Evolutionary conservation across 1,140 invertebrate species (phyloP).

Genomic region (Camponotus floridanus): DNA sequence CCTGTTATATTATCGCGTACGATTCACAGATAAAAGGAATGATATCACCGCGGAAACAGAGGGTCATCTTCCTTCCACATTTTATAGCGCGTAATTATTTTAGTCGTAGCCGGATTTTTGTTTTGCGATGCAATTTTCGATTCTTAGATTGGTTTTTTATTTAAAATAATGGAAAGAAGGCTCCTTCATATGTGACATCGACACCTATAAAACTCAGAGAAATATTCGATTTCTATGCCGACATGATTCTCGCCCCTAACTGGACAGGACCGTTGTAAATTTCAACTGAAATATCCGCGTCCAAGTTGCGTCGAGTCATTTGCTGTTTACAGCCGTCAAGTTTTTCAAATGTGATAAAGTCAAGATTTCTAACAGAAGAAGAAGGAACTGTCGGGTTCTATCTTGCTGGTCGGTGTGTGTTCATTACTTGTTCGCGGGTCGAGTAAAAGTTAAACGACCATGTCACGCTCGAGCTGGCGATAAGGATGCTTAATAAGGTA

Average conservation of each 20-base stretch:
- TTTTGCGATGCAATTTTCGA: neutral
- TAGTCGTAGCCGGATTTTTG: neutral
- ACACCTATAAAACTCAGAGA: neutral
- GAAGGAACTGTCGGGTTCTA: constrained; percentile 54
- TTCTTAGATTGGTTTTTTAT: too few species aligned
- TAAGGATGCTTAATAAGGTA: constrained; percentile 78
- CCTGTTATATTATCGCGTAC: constrained; percentile 1
- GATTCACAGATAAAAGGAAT: constrained; percentile 5
- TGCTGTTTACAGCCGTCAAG: constrained; percentile 73
- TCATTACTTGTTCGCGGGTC: constrained; percentile 73
- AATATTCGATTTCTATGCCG: constrained; percentile 26
- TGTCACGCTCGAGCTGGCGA: constrained; percentile 67
- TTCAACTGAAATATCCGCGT: constrained; percentile 40
- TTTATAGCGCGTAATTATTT: constrained; percentile 21
- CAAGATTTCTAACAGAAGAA: constrained; percentile 53
- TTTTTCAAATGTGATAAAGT: constrained; percentile 71
- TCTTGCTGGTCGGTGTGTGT: constrained; percentile 66
- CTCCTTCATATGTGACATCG: neutral
- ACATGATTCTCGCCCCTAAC: constrained; percentile 4
- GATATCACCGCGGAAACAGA: neutral
- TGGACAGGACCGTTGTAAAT: constrained; percentile 61
- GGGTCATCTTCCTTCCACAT: neutral
- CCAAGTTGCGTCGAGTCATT: constrained; percentile 57
- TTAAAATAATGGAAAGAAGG: neutral
- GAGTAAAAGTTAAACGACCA: constrained; percentile 79